Evolutionary conservation across 2,113 vertebrate species (phyloP), one percentile per base, ranked within the genome.

Genomic region (Arvicanthis niloticus): DNA sequence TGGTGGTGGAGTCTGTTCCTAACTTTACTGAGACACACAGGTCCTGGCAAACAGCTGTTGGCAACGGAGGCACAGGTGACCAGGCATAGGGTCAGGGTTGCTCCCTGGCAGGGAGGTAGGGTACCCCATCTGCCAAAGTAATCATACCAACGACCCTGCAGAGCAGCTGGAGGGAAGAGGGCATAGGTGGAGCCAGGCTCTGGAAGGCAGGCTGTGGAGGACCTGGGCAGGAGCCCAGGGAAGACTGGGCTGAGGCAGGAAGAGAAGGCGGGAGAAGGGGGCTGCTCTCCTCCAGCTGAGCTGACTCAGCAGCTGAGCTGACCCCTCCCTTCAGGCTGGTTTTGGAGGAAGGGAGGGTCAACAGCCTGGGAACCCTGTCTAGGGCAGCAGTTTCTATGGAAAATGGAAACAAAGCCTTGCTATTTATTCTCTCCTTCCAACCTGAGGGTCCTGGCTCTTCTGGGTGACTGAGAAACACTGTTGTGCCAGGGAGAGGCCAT

Each of bases 261-360:
- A 97, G 76, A 93, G 94, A 93, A 96, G 86, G 87, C 85, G 70
- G 80, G 92, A 62, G 91, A 72, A 70, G 34, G 80, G 81, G 86
- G 31, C 88, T 88, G 92, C 48, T 91, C 96, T 89, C 72, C 94
- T 96, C 91, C 95, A 97, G 97, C 97, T 95, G 96, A 97, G 98
- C 98, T 98, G 98, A 98, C 98, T 98, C 98, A 98, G 97, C 97
- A 98, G 45, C 88, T 21, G 51, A 89, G 53, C 37, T 48, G 56
- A 94, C 78, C 96, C 94, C 93, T 94, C 95, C 92, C 96, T 95
- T 73, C 65, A 68, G 96, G 95, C 95, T 92, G 95, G 95, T 78
- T 96, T 93, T 0, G 11, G 92, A 95, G 96, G 95, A 96, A 95
- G 97, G 91, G 93, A 82, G 96, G 92, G 93, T 85, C 42, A 5